Percentiles rank a stretch among this genome's conserved stretches.
Conservation (phyloP, 2,113 vertebrate genomes). For the Marmota monax region DNA sequence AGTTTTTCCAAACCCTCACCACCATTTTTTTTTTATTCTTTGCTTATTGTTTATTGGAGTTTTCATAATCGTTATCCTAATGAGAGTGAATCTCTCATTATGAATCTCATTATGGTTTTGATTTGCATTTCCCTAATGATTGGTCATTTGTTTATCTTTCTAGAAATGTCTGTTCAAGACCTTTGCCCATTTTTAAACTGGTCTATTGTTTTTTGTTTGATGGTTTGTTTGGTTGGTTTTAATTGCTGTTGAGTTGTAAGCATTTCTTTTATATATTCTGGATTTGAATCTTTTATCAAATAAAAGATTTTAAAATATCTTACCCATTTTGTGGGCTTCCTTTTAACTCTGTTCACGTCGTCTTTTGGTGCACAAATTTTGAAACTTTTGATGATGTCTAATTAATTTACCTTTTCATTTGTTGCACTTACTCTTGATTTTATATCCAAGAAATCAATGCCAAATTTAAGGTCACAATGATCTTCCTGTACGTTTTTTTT, state of each 20-base stretch:
- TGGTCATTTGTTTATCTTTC: background rate
- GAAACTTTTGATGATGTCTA: background rate
- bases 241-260: background rate
- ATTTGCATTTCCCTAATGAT: background rate
- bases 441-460: background rate
- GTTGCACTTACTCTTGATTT: background rate
- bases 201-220: too few relatives aligned
- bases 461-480: background rate
- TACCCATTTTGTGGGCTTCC: background rate
- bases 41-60: background rate
- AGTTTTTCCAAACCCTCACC: too few relatives aligned
- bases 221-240: background rate
- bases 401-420: background rate
- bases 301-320: background rate
- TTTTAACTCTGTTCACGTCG: background rate
- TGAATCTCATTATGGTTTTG: background rate
- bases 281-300: slow-evolving; percentile 11
- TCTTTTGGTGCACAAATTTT: background rate
- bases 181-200: background rate
- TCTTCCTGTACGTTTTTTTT: background rate
- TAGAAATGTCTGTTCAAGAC: background rate
- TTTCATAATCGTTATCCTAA: background rate
- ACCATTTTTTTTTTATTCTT: background rate
- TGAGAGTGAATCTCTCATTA: background rate
- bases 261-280: background rate